These are phyloP conservation scores for Schizopygopsis pylzovi DNA, from an alignment of 2,797 vertebrate species.

Conservation along the genomic window DNA sequence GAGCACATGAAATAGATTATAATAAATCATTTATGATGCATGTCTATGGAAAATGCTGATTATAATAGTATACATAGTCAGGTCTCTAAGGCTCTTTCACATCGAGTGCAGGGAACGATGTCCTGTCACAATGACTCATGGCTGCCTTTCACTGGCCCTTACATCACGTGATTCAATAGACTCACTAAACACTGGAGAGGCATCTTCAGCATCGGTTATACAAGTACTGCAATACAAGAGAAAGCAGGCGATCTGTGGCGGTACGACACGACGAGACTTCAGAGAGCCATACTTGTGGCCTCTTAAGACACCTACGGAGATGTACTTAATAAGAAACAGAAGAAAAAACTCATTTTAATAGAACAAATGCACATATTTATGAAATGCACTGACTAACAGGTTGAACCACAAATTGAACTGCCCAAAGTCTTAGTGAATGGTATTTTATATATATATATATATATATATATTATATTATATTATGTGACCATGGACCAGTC, in stretches of 20 bases:
- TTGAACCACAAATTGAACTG: not conserved
- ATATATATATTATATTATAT: too few relatives aligned
- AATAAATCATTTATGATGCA: not conserved
- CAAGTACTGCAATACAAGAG: conserved; percentile 55
- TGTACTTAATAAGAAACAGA: conserved; percentile 7
- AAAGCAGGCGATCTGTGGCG: conserved; percentile 60
- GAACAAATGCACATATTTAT: not conserved
- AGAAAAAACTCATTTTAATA: not conserved
- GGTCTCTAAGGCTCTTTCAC: not conserved
- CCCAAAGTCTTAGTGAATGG: not conserved
- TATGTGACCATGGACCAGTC: too few relatives aligned
- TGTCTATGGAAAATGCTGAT: not conserved
- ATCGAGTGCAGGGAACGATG: not conserved
- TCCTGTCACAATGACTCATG: conserved; percentile 42
- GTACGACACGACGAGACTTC: conserved; percentile 52
- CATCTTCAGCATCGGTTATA: conserved; percentile 63
- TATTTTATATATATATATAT: too few relatives aligned
- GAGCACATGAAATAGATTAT: not conserved
- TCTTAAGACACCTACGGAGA: conserved; percentile 28
- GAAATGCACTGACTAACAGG: not conserved
- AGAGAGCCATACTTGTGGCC: conserved; percentile 21
- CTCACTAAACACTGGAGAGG: conserved; percentile 60
- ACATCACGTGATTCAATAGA: conserved; percentile 60
- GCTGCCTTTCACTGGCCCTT: conserved; percentile 56
- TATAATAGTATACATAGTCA: not conserved